Evolutionary conservation across 2,888 invertebrate species (phyloP).

Genomic region (Tetheella fluctuosa): DNA sequence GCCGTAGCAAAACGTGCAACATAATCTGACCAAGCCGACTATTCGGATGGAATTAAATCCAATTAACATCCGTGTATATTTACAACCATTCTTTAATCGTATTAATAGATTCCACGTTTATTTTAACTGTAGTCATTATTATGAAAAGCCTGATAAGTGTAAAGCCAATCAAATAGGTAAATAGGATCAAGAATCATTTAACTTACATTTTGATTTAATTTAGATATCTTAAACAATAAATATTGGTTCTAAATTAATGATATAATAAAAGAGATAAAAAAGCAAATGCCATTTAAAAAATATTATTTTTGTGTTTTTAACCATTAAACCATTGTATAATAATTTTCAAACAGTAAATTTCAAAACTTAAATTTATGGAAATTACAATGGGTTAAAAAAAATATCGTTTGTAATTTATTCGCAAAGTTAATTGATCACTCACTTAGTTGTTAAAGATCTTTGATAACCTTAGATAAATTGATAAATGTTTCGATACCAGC

Average conservation of each 20-base stretch:
- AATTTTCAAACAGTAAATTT: no score
- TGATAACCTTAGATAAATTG: constrained; percentile 40
- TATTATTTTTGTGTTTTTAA: no score
- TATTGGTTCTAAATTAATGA: no score
- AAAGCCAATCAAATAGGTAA: not conserved
- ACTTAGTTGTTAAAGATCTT: not conserved
- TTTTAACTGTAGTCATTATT: constrained; percentile 9
- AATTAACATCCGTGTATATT: constrained; percentile 17
- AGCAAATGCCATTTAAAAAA: no score
- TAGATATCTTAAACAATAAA: no score
- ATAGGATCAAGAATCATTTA: no score
- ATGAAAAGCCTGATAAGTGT: constrained; percentile 12
- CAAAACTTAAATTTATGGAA: not conserved
- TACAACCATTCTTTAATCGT: constrained; percentile 18
- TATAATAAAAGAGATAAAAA: no score
- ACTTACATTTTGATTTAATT: no score
- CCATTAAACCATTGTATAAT: no score
- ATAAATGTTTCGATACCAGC: constrained; percentile 55
- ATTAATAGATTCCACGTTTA: constrained; percentile 21
- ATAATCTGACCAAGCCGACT: constrained; percentile 23
- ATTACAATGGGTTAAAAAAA: not conserved
- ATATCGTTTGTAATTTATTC: not conserved
- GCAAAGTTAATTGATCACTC: constrained; percentile 2
- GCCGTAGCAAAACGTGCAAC: constrained; percentile 23
- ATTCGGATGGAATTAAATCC: constrained; percentile 23